Percentiles rank a stretch among this genome's conserved stretches.
Evolutionary conservation across 2,113 vertebrate genomes (phyloP).

Genomic region (Salvelinus namaycush): DNA sequence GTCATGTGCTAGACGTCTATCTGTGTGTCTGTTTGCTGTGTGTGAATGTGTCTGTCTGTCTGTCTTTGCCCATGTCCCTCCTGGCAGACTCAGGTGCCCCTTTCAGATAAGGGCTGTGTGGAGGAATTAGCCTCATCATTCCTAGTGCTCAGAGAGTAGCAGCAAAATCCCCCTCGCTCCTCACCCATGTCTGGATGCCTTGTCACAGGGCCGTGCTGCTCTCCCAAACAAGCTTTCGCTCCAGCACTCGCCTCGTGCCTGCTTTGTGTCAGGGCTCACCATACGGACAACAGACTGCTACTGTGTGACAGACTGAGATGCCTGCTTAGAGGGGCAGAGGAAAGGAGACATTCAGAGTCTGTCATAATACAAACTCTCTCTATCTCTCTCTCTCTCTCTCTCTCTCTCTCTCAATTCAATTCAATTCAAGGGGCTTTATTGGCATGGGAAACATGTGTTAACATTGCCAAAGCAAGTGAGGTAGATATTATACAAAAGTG

Average conservation of each 20-base stretch:
- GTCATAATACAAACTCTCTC: too few species aligned
- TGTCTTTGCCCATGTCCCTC: not conserved
- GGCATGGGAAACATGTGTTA: too few species aligned
- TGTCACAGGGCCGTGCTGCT: slow-evolving; percentile 37
- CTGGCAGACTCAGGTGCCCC: slow-evolving; percentile 45
- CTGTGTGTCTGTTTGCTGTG: too few species aligned
- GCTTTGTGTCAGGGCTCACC: not conserved
- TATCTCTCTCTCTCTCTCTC: too few species aligned
- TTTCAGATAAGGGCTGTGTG: slow-evolving; percentile 53
- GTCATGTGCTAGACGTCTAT: slow-evolving; percentile 32
- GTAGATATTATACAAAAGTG: too few species aligned
- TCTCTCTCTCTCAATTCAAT: too few species aligned
- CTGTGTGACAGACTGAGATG: not conserved
- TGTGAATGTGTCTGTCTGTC: not conserved
- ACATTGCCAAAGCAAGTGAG: too few species aligned
- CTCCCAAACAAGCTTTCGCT: not conserved
- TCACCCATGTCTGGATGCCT: slow-evolving; percentile 39
- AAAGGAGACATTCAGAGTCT: too few species aligned
- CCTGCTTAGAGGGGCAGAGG: not conserved
- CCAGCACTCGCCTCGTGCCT: not conserved
- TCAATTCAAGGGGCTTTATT: too few species aligned
- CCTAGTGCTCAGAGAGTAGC: not conserved
- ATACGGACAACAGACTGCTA: not conserved
- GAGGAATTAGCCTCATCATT: slow-evolving; percentile 47
- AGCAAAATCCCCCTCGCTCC: slow-evolving; percentile 46